Evolutionary conservation across 2,797 vertebrate species (phyloP).

Genomic region (Pempheris klunzingeri): DNA sequence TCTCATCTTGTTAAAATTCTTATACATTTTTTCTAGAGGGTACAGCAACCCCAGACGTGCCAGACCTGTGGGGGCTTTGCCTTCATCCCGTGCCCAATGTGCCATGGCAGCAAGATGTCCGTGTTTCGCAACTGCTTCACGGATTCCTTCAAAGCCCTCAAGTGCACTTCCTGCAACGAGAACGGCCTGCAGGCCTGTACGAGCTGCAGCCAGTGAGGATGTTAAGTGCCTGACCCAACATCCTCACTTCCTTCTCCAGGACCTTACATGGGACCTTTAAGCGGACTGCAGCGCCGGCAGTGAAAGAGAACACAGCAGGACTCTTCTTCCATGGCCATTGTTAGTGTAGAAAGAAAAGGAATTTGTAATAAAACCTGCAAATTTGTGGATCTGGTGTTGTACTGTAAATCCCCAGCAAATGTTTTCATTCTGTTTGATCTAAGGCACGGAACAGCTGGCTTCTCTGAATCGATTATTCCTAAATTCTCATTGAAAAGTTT

Average conservation of each 20-base stretch:
- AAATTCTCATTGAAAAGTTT: neutral
- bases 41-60: constrained; percentile 94
- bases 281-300: constrained; percentile 58
- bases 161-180: constrained; percentile 98
- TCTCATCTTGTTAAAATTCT: neutral
- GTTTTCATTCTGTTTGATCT: neutral
- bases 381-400: constrained; percentile 29
- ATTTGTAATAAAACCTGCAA: constrained; percentile 76
- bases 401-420: neutral
- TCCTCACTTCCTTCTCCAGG: constrained; percentile 21
- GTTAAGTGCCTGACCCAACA: constrained; percentile 76
- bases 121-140: constrained; percentile 98
- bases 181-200: constrained; percentile 95
- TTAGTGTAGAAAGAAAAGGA: constrained; percentile 57
- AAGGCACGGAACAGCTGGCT: neutral
- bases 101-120: constrained; percentile 99
- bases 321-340: constrained; percentile 73
- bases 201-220: constrained; percentile 87
- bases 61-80: constrained; percentile 94
- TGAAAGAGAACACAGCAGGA: constrained; percentile 37
- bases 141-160: constrained; percentile 98
- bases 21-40: constrained; percentile 89
- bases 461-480: neutral
- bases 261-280: constrained; percentile 45
- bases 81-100: constrained; percentile 96